phyloP scores from a whole-genome alignment of 2,113 vertebrate genomes.

The Edolisoma coerulescens region DNA sequence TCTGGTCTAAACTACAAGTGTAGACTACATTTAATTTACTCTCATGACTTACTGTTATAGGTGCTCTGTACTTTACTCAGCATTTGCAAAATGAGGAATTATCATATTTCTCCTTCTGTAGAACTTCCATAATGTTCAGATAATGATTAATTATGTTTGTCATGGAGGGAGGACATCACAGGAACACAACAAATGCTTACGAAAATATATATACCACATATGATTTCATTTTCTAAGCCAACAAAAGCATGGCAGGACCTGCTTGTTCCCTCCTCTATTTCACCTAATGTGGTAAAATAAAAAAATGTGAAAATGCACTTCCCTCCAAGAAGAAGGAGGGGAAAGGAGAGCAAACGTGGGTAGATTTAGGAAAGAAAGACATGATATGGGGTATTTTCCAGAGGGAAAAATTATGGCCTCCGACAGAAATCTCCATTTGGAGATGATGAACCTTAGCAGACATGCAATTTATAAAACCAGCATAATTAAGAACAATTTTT shows the following conservation, averaged over 20 bases:
- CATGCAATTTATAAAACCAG: background rate
- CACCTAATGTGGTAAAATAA: background rate
- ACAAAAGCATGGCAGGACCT: background rate
- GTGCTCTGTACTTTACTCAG: background rate
- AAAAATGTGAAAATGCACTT: background rate
- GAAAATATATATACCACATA: background rate
- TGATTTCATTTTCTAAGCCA: background rate
- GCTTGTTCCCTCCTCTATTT: background rate
- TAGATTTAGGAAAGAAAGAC: background rate
- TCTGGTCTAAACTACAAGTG: background rate
- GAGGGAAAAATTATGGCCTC: background rate
- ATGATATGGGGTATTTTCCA: background rate
- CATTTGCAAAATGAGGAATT: background rate
- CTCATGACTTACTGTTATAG: background rate
- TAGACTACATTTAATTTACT: background rate
- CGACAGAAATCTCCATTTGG: background rate
- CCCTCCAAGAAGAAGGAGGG: background rate
- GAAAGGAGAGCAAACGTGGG: background rate
- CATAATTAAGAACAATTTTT: slow-evolving; percentile 30
- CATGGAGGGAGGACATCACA: background rate
- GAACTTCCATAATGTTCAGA: background rate
- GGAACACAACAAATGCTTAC: background rate
- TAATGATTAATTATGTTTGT: background rate
- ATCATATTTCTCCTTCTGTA: background rate
- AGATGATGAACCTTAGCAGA: background rate